phyloP scores from a whole-genome alignment of 2,113 vertebrate genomes.

The Heliornis fulica region DNA sequence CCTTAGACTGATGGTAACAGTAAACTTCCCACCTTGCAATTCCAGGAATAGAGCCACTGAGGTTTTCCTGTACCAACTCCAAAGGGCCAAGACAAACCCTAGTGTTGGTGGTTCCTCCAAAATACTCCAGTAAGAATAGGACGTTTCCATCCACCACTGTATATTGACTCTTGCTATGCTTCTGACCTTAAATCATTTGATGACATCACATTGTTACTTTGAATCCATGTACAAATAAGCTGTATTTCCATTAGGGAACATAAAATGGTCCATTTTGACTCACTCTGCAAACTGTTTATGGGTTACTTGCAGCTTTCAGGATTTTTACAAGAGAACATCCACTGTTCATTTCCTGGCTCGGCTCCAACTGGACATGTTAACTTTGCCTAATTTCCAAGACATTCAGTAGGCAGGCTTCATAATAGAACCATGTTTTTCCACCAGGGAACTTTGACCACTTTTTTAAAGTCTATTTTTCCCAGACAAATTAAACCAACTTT shows the following conservation, averaged over 20 bases:
- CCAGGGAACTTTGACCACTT: slow-evolving; percentile 44
- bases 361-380: slow-evolving; percentile 75
- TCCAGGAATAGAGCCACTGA: slow-evolving; percentile 79
- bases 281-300: slow-evolving; percentile 81
- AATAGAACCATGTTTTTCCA: slow-evolving; percentile 74
- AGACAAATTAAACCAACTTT: slow-evolving; percentile 74
- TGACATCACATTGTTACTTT: slow-evolving; percentile 79
- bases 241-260: slow-evolving; percentile 75
- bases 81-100: slow-evolving; percentile 72
- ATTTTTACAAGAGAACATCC: slow-evolving; percentile 79
- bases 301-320: slow-evolving; percentile 74
- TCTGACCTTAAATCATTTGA: slow-evolving; percentile 68
- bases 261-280: slow-evolving; percentile 78
- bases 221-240: slow-evolving; percentile 81
- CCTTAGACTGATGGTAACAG: slow-evolving; percentile 51
- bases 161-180: slow-evolving; percentile 76
- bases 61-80: slow-evolving; percentile 71
- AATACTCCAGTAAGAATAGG: slow-evolving; percentile 72
- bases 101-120: slow-evolving; percentile 46
- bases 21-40: slow-evolving; percentile 68
- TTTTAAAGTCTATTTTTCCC: slow-evolving; percentile 65
- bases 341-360: slow-evolving; percentile 76
- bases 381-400: slow-evolving; percentile 79
- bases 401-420: slow-evolving; percentile 68
- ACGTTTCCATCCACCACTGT: slow-evolving; percentile 75